Evolutionary conservation across 2,888 invertebrate genomes (phyloP), one percentile per base, ranked within the genome.

Genomic region (Rhagium mordax): DNA sequence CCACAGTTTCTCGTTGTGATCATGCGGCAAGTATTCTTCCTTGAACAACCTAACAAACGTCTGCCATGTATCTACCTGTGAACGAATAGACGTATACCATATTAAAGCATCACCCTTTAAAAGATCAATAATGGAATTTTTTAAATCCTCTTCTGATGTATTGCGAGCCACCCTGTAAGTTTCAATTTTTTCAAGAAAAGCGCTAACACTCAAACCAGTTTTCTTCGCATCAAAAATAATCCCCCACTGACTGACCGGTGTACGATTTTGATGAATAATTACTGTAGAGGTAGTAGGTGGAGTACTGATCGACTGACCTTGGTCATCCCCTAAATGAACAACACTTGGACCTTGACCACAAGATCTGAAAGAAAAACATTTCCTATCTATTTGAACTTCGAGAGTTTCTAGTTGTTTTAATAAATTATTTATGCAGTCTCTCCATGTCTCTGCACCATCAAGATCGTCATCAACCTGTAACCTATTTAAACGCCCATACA

Each of bases 141-240:
- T 51, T 8, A 51, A 16, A 8, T 51, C 51, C 15, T 51, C 3
- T 16, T 51, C 51, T 2, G 51, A 16, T 51, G 16, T 16, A 18
- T 51, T n/a, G 3, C 51, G 16, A 51, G 18, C 51, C 8, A 51
- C 51, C 18, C 51, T n/a, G 18, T 16, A 51, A 3, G 16, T 10
- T 51, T 51, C 51, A 15, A 51, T 18, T 51, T 51, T 51, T 16
- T 51, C 51, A 10, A 51, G 51, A 51, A 51, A 51, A 3, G 51
- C 51, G 16, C 18, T 51, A 16, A 51, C 51, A 51, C 48, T 13
- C 16, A 51, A 7, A 51, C 51, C 51, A 15, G 15, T 51, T 51
- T 3, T 1, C 16, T 51, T 51, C 2, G 7, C 51, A 51, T 18
- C 16, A 18, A 51, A 51, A 51, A 7, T 51, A 51, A 51, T 51